Evolutionary conservation across 2,113 vertebrate genomes (phyloP).

Genomic region (Petaurus breviceps): DNA sequence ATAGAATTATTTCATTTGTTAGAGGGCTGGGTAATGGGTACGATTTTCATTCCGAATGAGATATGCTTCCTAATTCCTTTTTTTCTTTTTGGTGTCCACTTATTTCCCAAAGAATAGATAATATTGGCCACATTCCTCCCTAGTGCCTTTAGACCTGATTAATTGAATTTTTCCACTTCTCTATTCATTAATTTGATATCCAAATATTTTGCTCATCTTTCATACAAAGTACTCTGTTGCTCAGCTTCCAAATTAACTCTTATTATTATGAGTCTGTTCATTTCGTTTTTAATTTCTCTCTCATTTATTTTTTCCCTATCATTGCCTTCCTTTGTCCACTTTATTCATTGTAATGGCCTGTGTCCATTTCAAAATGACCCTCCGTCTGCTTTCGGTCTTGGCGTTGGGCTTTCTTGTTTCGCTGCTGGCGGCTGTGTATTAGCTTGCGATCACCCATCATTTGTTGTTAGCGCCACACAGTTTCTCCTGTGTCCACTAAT

Average conservation of each 20-base stretch:
- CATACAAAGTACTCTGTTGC: constrained; percentile 65
- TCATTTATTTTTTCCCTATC: constrained; percentile 65
- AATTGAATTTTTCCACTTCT: constrained; percentile 76
- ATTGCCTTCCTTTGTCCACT: constrained; percentile 60
- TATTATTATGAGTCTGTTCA: constrained; percentile 72
- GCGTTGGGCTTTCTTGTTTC: constrained; percentile 45
- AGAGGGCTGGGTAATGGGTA: neutral
- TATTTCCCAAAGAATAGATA: constrained; percentile 38
- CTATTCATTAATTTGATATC: constrained; percentile 75
- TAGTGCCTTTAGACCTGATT: constrained; percentile 54
- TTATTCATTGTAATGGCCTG: constrained; percentile 42
- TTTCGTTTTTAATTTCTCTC: constrained; percentile 74
- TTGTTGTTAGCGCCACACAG: constrained; percentile 19
- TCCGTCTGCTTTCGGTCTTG: constrained; percentile 37
- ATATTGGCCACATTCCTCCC: constrained; percentile 18
- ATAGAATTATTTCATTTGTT: constrained; percentile 42
- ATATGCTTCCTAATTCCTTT: constrained; percentile 55
- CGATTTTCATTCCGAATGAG: neutral
- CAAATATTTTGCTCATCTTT: constrained; percentile 78
- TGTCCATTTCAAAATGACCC: constrained; percentile 60
- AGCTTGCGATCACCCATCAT: constrained; percentile 57
- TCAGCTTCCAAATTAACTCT: constrained; percentile 69
- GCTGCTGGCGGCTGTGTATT: constrained; percentile 8
- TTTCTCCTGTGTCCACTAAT: constrained; percentile 57
- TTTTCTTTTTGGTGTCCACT: constrained; percentile 53